phyloP scores from a whole-genome alignment of 2,888 invertebrate genomes.

The Antitype chi region DNA sequence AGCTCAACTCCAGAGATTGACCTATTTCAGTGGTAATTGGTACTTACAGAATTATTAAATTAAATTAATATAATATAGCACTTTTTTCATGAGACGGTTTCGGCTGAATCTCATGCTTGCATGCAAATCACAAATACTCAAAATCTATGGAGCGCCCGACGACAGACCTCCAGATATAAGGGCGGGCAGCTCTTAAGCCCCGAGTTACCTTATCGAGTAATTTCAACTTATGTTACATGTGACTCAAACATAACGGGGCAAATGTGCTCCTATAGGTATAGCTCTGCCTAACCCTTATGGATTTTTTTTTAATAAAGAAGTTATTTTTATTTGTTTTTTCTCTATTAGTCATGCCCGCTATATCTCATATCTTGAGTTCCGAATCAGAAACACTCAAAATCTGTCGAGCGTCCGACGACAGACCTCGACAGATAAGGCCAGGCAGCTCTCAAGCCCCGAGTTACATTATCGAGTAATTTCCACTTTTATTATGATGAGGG shows the following conservation, averaged over 20 bases:
- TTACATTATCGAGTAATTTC: slow-evolving; percentile 69
- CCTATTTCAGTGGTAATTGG: neutral
- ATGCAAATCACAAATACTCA: slow-evolving; percentile 41
- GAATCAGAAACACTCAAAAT: slow-evolving; percentile 44
- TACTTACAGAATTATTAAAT: neutral
- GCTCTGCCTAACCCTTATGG: no score
- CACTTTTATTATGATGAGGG: slow-evolving; percentile 83
- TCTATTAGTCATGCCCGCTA: neutral
- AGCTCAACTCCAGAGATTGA: neutral
- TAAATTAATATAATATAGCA: neutral
- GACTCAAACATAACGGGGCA: no score
- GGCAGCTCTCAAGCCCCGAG: slow-evolving; percentile 63
- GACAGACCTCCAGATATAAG: slow-evolving; percentile 62
- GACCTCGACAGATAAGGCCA: slow-evolving; percentile 61
- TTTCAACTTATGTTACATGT: no score
- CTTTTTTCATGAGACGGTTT: neutral
- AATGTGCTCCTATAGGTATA: no score
- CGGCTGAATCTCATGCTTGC: slow-evolving; percentile 12
- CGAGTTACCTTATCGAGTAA: no score
- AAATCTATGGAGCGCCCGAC: slow-evolving; percentile 47
- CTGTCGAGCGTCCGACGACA: slow-evolving; percentile 52
- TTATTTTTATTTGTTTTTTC: no score
- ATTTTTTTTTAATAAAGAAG: no score
- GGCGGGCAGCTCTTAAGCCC: slow-evolving; percentile 62
- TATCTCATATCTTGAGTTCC: slow-evolving; percentile 38